phyloP scores from a whole-genome alignment of 2,113 vertebrate species.

The Tenrec ecaudatus region DNA sequence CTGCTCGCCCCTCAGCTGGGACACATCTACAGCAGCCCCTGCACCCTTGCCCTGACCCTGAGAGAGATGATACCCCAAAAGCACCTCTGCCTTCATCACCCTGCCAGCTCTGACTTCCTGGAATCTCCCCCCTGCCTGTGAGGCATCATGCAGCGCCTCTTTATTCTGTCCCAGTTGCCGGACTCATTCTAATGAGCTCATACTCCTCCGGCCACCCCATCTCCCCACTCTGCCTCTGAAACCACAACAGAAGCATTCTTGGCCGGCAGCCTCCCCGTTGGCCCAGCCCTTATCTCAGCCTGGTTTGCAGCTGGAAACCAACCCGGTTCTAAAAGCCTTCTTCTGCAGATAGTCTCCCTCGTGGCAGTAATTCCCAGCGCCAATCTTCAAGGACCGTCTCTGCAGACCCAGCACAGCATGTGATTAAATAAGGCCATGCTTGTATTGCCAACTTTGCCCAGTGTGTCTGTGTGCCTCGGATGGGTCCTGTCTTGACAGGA shows the following conservation, averaged over 20 bases:
- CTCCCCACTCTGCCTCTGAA: fast-evolving
- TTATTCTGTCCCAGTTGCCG: neutral
- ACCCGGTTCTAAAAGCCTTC: neutral
- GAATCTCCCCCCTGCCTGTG: neutral
- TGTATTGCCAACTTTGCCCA: neutral
- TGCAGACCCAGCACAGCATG: neutral
- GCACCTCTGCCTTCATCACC: neutral
- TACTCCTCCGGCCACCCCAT: fast-evolving
- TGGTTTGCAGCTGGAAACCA: constrained; percentile 1
- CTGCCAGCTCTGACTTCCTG: neutral
- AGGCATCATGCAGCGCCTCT: neutral
- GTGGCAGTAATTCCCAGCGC: neutral
- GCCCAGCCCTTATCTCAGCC: neutral
- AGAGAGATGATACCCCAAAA: neutral
- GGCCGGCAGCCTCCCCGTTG: neutral
- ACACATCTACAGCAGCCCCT: neutral
- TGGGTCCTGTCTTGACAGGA: constrained; percentile 39
- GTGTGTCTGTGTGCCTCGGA: neutral
- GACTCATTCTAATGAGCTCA: too few relatives aligned
- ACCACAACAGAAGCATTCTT: neutral
- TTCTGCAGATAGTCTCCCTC: constrained; percentile 50
- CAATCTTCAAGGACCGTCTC: neutral
- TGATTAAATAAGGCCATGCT: neutral
- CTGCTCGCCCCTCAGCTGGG: neutral
- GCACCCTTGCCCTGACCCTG: neutral